Base-by-base conservation (phyloP, 2,888 invertebrate genomes). In the Chalcis sispes region DNA sequence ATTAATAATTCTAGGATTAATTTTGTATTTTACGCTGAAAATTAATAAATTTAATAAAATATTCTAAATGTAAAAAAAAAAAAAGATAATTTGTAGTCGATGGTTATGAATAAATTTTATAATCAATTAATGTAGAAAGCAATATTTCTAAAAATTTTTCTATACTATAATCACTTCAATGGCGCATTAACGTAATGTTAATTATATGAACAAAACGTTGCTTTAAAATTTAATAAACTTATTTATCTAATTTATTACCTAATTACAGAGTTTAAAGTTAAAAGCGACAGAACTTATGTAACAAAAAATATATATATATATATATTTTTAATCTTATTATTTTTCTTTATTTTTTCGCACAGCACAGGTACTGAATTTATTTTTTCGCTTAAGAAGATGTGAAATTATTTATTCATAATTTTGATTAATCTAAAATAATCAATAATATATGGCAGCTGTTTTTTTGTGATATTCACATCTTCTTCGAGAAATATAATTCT, bases 231-330 rank as follows among this genome's bases (percentile, higher is more conserved):
- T n/a, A n/a, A n/a, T n/a, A n/a, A n/a, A n/a, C n/a, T n/a, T n/a
- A 48, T 48, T 48, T 48, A 48, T 36, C 10, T n/a, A 48, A 48
- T 18, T 13, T 1, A 48, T 13, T 48, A 5, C 48, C 13, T 5
- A 48, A 48, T 15, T 48, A 48, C 15, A 48, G n/a, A 36, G 10
- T 36, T 66, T 23, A 25, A n/a, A 56, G 27, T 54, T 36, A 65
- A 65, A 71, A 75, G 66, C 66, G 71, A 75, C 75, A 75, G 48
- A 61, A 66, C 54, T 65, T 42, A 40, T 32, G 59, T 71, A 29
- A 64, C 64, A 48, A 20, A 2, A 42, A 36, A 7, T 7, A 8
- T 42, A 8, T 42, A 8, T 13, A 42, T 13, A n/a, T 50, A 20
- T 50, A 20, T 50, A 20, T 3, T 2, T 20, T 50, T 18, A 15